These are phyloP conservation scores for Pimephales promelas DNA, from an alignment of 2,113 vertebrate species.

Conservation along the genomic window DNA sequence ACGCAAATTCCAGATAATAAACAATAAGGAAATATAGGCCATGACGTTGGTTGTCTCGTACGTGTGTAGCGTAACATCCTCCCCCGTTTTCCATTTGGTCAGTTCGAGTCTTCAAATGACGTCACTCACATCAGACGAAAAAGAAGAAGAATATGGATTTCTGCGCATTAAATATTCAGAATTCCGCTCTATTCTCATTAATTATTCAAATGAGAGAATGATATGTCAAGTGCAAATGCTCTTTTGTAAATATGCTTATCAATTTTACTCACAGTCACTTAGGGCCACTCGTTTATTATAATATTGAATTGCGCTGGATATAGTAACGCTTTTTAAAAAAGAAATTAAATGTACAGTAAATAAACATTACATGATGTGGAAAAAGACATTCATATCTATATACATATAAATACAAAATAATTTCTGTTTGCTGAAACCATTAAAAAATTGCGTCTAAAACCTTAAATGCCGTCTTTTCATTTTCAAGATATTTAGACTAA, in stretches of 20 bases:
- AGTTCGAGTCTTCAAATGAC: slow-evolving; percentile 62
- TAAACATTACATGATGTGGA: not conserved
- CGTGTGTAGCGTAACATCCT: not conserved
- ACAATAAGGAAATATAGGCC: not conserved
- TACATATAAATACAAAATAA: not conserved
- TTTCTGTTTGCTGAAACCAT: not conserved
- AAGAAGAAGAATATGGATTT: slow-evolving; percentile 65
- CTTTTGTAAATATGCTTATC: slow-evolving; percentile 79
- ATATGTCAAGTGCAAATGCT: slow-evolving; percentile 77
- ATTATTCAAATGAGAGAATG: slow-evolving; percentile 77
- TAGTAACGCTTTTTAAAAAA: slow-evolving; percentile 50
- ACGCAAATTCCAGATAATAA: not conserved
- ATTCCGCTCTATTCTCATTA: slow-evolving; percentile 70
- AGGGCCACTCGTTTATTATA: slow-evolving; percentile 77
- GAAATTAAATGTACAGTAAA: not conserved
- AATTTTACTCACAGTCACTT: slow-evolving; percentile 77
- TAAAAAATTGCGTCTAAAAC: not conserved
- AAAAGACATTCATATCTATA: not conserved
- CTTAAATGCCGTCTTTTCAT: not conserved
- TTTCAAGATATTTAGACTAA: not conserved
- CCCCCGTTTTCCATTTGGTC: not conserved
- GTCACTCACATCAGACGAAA: slow-evolving; percentile 70
- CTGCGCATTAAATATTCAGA: slow-evolving; percentile 78
- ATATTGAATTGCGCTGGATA: slow-evolving; percentile 65
- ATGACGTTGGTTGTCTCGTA: not conserved